Conservation (phyloP, 2,797 vertebrate species). For the Rhyacichthys aspro region DNA sequence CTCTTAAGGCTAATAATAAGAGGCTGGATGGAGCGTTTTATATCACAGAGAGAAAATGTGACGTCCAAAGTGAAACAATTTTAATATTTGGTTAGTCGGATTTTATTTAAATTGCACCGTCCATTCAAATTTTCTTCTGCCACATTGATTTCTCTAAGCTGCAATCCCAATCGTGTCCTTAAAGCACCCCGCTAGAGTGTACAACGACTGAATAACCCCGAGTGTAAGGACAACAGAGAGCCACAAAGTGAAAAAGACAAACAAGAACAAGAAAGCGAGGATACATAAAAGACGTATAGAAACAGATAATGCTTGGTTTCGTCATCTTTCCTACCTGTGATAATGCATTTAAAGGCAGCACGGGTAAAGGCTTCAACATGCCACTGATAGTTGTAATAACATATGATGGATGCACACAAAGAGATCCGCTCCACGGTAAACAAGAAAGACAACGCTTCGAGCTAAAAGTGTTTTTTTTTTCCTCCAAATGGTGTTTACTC, state of each 20-base stretch:
- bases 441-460: constrained; percentile 7
- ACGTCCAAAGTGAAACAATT: no score
- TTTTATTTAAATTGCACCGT: no score
- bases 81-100: no score
- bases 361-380: constrained; percentile 5
- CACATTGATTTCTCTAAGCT: background rate
- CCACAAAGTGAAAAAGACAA: background rate
- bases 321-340: background rate
- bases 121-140: background rate
- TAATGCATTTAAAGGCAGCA: constrained; percentile 26
- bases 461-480: constrained; percentile 1
- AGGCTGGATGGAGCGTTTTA: no score
- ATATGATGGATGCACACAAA: constrained; percentile 32
- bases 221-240: constrained; percentile 25
- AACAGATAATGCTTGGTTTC: no score
- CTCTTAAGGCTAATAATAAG: no score
- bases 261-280: background rate
- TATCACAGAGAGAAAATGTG: no score
- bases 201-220: constrained; percentile 24
- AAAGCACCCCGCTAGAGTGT: background rate
- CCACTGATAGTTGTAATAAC: constrained; percentile 30
- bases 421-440: constrained; percentile 20
- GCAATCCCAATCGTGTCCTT: no score
- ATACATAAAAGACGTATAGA: no score
- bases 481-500: constrained; percentile 1